Conservation (phyloP, 1,140 invertebrate genomes). For the Musca vetustissima region DNA sequence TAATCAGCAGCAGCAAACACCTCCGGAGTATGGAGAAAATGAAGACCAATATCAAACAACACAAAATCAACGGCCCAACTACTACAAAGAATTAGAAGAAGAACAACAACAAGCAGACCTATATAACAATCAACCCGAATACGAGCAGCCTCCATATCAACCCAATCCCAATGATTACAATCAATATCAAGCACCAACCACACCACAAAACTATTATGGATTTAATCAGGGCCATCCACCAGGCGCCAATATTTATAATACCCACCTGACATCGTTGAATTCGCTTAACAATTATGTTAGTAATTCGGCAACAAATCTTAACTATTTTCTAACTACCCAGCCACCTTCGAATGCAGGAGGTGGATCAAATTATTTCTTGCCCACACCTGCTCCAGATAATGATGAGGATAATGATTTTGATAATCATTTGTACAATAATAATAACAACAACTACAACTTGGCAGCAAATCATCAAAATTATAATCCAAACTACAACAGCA, state of each 20-base stretch:
- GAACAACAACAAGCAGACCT: no score
- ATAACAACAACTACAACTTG: background rate
- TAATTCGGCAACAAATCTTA: background rate
- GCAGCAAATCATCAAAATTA: background rate
- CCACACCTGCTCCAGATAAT: background rate
- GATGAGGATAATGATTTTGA: background rate
- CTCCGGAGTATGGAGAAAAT: background rate
- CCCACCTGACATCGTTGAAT: background rate
- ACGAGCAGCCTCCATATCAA: no score
- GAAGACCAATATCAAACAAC: no score
- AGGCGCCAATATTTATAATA: background rate
- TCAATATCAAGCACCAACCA: no score
- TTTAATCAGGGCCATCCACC: background rate
- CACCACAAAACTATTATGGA: no score
- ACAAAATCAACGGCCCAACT: conserved; percentile 7
- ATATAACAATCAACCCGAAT: no score
- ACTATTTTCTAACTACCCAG: conserved; percentile 8
- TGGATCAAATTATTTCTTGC: conserved; percentile 3
- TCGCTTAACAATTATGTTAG: background rate
- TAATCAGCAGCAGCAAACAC: conserved; percentile 28
- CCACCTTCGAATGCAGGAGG: background rate
- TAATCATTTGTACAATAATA: background rate
- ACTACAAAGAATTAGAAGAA: background rate
- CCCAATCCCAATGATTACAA: no score
- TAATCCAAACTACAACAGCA: background rate